Percentiles rank a stretch among this genome's conserved stretches.
These are phyloP conservation scores for Pontoporia blainvillei DNA, from an alignment of 2,113 vertebrate genomes.

Conservation along the genomic window DNA sequence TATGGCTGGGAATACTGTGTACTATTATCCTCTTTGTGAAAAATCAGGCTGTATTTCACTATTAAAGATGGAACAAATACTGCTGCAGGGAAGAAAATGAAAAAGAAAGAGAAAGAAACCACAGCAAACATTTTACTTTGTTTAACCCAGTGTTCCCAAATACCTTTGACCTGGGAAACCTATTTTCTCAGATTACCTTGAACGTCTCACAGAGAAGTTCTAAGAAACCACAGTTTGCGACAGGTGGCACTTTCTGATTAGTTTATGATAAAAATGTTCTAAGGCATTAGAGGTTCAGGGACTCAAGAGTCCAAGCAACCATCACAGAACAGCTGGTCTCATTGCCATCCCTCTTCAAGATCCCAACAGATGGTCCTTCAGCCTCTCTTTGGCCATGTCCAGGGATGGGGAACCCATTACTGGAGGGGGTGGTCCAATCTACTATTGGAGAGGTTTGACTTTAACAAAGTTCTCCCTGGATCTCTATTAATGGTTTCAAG, in stretches of 20 bases:
- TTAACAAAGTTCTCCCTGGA: neutral
- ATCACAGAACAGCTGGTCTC: neutral
- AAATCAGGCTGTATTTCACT: neutral
- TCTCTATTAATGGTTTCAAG: neutral
- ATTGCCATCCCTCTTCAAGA: neutral
- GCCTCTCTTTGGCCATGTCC: neutral
- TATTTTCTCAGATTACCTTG: neutral
- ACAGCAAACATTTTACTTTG: neutral
- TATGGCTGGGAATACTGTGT: neutral
- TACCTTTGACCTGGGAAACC: neutral
- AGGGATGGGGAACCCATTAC: neutral
- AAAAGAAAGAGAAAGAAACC: neutral
- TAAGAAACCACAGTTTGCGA: neutral
- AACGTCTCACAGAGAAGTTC: neutral
- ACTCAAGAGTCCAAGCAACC: neutral
- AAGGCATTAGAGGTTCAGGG: neutral
- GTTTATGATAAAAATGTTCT: neutral
- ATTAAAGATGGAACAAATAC: neutral
- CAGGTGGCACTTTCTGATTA: neutral
- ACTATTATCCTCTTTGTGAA: neutral
- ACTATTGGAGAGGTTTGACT: neutral
- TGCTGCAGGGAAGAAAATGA: neutral
- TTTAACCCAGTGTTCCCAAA: neutral
- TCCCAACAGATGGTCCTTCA: neutral
- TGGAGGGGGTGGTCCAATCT: neutral